Percentiles rank a stretch among this genome's conserved stretches.
phyloP scores from a whole-genome alignment of 2,888 invertebrate genomes.

The Zelleria hepariella region DNA sequence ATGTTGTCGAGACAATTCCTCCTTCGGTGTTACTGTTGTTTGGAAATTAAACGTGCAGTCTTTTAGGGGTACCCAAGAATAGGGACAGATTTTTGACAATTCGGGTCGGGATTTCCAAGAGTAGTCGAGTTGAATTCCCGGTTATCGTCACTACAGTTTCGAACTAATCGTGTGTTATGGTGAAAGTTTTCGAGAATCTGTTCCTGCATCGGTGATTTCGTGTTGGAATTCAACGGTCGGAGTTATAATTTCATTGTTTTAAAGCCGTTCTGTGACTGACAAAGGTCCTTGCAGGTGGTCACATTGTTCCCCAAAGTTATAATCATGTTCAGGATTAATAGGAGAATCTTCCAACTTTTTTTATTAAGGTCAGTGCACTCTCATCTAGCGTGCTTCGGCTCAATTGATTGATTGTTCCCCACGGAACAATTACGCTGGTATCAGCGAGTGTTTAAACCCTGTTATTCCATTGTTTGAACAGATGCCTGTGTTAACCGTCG shows the following conservation, averaged over 20 bases:
- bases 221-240: constrained; percentile 4
- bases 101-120: neutral
- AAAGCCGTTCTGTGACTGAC: neutral
- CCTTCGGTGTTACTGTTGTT: neutral
- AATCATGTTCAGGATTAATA: neutral
- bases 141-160: neutral
- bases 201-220: constrained; percentile 1
- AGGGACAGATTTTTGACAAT: neutral
- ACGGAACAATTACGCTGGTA: constrained; percentile 10
- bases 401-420: constrained; percentile 15
- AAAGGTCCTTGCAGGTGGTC: neutral
- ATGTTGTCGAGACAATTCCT: neutral
- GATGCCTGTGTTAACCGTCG: constrained; percentile 1
- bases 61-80: neutral
- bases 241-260: neutral
- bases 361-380: neutral
- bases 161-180: neutral
- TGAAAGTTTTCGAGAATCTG: neutral
- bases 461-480: constrained; percentile 7
- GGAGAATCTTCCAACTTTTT: neutral
- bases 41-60: neutral
- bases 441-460: constrained; percentile 1
- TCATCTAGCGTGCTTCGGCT: constrained; percentile 10
- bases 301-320: neutral
- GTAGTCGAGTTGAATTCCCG: neutral